Evolutionary conservation across 1,140 invertebrate species (phyloP).

Genomic region (Parasteatoda tepidariorum): DNA sequence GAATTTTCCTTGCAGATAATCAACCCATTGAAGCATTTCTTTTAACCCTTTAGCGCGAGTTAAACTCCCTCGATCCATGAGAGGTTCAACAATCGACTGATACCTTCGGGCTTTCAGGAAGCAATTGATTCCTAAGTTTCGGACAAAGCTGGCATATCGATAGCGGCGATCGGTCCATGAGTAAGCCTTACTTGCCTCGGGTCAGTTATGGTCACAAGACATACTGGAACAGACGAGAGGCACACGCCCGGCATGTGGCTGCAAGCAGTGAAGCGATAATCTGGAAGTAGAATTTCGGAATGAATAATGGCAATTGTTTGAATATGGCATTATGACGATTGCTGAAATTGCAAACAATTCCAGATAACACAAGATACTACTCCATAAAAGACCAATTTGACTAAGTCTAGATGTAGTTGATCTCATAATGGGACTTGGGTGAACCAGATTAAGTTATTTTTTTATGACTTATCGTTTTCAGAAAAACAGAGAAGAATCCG

Average conservation of each 20-base stretch:
- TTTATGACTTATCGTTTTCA: too few relatives aligned
- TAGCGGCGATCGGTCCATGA: constrained; percentile 11
- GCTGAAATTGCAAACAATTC: too few relatives aligned
- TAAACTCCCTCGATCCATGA: constrained; percentile 20
- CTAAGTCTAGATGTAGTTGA: neutral
- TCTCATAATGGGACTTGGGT: neutral
- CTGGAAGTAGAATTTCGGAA: constrained; percentile 6
- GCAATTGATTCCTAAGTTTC: constrained; percentile 31
- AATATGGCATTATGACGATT: constrained; percentile 41
- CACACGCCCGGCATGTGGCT: constrained; percentile 14
- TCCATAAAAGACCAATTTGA: neutral
- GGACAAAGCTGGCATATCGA: constrained; percentile 20
- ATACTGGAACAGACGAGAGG: neutral
- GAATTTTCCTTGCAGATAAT: constrained; percentile 50
- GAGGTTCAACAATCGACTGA: constrained; percentile 52
- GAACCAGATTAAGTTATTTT: too few relatives aligned
- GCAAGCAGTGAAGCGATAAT: neutral
- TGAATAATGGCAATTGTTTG: constrained; percentile 39
- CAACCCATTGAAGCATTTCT: constrained; percentile 53
- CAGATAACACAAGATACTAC: neutral
- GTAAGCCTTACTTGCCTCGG: constrained; percentile 14
- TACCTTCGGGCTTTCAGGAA: constrained; percentile 14
- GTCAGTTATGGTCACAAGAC: constrained; percentile 28
- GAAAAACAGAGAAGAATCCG: too few relatives aligned
- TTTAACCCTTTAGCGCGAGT: constrained; percentile 55